Base-by-base conservation (phyloP, 2,797 vertebrate species). In the Spondyliosoma cantharus region DNA sequence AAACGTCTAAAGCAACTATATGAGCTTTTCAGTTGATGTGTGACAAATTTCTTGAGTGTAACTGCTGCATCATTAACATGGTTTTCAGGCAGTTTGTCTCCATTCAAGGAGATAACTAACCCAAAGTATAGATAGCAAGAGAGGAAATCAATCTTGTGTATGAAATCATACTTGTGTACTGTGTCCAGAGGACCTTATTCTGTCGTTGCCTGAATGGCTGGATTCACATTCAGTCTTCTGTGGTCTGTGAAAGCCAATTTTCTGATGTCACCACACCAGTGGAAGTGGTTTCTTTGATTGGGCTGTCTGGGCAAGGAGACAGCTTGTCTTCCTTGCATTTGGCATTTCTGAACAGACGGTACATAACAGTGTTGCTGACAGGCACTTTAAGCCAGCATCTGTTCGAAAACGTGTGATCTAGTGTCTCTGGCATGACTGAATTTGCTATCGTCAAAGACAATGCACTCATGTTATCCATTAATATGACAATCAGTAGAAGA, bases 311-410 rank as follows among this genome's bases (percentile, higher is more conserved):
- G 85, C 80, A 70, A 83, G 85, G 69, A 93, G 88, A 94, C 89
- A 92, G 91, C 86, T 92, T 85, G 89, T 86, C 81, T 86, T 83
- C 80, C 71, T 76, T 83, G 84, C 85, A 84, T 90, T 92, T 92
- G 88, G 81, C 83, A 89, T 92, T 87, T 88, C 74, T 80, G 84
- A 94, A 92, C 91, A 94, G 92, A 93, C 89, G 87, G 84, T 73
- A 85, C 82, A 86, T 81, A 90, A 89, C 86, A 88, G 83, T 80
- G 72, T 82, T 81, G 87, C 87, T 92, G 92, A 93, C 91, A 91
- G 87, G 84, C 87, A 90, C 85, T 89, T 91, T 88, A 85, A 87
- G 76, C 82, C 85, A 89, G 89, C 94, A 93, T 93, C 93, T 94
- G 93, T 87, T 93, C 65, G 80, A 87, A 84, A 91, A 90, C 74